These are phyloP conservation scores for Lateolabrax maculatus DNA, from an alignment of 2,797 vertebrate genomes.

Conservation along the genomic window DNA sequence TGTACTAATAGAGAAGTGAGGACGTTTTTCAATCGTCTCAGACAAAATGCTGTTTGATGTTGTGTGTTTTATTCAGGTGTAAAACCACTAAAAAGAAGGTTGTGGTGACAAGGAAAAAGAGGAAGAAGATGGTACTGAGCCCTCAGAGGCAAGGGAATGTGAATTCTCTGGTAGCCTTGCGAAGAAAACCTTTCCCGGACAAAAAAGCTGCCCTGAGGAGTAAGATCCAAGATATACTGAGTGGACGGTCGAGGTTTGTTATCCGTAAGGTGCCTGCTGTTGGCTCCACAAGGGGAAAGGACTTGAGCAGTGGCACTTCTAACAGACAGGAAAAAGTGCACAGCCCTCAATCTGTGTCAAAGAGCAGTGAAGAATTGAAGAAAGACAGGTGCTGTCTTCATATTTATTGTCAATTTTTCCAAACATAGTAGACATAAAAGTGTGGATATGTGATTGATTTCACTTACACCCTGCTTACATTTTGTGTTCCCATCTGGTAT, in stretches of 20 bases:
- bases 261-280: conserved; percentile 76
- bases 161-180: conserved; percentile 57
- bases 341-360: conserved; percentile 39
- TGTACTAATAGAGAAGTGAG: neutral
- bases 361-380: conserved; percentile 43
- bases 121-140: conserved; percentile 69
- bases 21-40: neutral
- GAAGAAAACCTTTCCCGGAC: conserved; percentile 60
- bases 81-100: conserved; percentile 81
- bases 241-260: conserved; percentile 82
- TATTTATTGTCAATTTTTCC: neutral
- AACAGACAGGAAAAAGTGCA: conserved; percentile 24
- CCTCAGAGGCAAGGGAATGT: conserved; percentile 67
- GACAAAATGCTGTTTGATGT: neutral
- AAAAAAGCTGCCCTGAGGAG: conserved; percentile 82
- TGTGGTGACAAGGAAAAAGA: conserved; percentile 72
- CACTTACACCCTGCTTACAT: neutral
- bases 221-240: conserved; percentile 85
- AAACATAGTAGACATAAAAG: neutral
- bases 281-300: conserved; percentile 26
- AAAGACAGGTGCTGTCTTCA: conserved; percentile 59
- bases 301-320: conserved; percentile 12
- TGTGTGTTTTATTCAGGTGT: conserved; percentile 68
- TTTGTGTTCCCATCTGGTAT: conserved; percentile 27
- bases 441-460: conserved; percentile 10